phyloP scores from a whole-genome alignment of 1,140 invertebrate genomes.

The Drosophila lacertosa region DNA sequence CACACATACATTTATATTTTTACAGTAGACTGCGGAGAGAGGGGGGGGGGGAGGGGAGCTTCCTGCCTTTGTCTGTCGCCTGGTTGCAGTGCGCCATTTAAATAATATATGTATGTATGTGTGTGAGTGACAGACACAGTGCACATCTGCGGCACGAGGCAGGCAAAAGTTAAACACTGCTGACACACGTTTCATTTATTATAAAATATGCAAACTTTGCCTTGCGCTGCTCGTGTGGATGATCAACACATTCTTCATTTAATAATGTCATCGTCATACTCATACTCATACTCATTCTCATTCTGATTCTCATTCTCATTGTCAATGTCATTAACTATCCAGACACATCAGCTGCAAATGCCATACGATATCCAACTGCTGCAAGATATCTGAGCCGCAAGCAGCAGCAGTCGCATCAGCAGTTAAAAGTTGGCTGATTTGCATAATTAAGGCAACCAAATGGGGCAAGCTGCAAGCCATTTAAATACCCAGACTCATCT shows the following conservation, averaged over 20 bases:
- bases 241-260: conserved; percentile 72
- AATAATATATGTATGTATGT: conserved; percentile 75
- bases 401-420: conserved; percentile 7
- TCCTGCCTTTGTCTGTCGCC: conserved; percentile 26
- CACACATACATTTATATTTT: conserved; percentile 34
- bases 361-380: conserved; percentile 9
- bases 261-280: conserved; percentile 66
- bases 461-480: conserved; percentile 10
- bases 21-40: conserved; percentile 18
- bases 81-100: conserved; percentile 66
- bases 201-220: conserved; percentile 78
- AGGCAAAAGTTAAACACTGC: conserved; percentile 70
- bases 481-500: conserved; percentile 9
- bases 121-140: conserved; percentile 21
- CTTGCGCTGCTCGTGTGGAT: conserved; percentile 34
- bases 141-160: conserved; percentile 10
- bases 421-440: conserved; percentile 42
- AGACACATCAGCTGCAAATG: not conserved
- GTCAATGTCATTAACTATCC: conserved; percentile 40
- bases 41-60: conserved; percentile 4
- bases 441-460: conserved; percentile 58
- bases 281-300: conserved; percentile 10
- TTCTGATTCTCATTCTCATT: conserved; percentile 15
- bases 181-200: conserved; percentile 80
- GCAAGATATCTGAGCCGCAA: not conserved